Percentiles rank a stretch among this genome's conserved stretches.
These are phyloP conservation scores for Liasis olivaceus DNA, from an alignment of 2,797 vertebrate species.

Conservation along the genomic window DNA sequence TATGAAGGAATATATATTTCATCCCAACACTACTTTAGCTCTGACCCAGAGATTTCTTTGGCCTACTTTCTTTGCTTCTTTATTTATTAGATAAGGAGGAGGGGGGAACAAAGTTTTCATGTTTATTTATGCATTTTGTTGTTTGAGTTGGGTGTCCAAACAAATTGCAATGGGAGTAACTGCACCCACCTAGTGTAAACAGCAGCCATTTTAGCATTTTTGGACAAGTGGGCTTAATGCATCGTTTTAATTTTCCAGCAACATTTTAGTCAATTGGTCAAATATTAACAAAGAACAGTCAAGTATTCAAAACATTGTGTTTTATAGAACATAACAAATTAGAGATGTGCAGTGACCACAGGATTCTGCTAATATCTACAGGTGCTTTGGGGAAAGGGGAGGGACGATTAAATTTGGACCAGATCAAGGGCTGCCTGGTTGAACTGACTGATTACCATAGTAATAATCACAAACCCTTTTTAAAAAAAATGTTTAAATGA, in stretches of 20 bases:
- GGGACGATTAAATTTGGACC: not conserved
- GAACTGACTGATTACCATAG: not conserved
- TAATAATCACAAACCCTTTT: not conserved
- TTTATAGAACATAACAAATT: not conserved
- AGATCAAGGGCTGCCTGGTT: not conserved
- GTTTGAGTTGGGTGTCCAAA: not conserved
- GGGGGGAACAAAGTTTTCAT: not conserved
- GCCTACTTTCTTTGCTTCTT: not conserved
- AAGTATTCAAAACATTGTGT: not conserved
- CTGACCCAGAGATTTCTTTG: constrained; percentile 38
- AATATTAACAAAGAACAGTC: not conserved
- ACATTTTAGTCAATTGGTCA: not conserved
- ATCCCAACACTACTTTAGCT: constrained; percentile 11
- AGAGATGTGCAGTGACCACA: not conserved
- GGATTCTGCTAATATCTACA: not conserved
- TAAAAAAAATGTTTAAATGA: not conserved
- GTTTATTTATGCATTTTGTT: not conserved
- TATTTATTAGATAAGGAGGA: not conserved
- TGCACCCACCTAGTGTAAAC: not conserved
- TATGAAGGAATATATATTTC: constrained; percentile 37
- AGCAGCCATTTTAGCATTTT: not conserved
- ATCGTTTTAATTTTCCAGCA: not conserved
- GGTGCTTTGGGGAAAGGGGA: not conserved
- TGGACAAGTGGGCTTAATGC: not conserved
- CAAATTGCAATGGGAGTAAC: not conserved